Conservation (phyloP, 2,888 invertebrate species). For the Eupelmus urozonus region DNA sequence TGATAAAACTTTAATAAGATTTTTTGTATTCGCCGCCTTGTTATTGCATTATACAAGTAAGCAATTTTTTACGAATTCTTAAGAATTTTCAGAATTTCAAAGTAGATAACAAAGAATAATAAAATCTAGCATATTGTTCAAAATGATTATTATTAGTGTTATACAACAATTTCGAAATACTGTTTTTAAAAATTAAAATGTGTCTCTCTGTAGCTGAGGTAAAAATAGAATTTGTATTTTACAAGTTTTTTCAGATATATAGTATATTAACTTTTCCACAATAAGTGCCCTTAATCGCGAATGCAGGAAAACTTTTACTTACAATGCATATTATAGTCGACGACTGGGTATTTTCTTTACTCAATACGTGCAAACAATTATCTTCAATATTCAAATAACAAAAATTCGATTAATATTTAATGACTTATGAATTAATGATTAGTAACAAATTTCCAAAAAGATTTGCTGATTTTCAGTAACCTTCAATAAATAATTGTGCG, state of each 20-base stretch:
- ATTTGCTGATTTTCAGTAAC: no score
- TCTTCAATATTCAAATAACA: no score
- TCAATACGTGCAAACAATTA: neutral
- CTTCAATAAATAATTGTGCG: no score
- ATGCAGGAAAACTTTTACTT: constrained; percentile 14
- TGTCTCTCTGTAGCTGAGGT: neutral
- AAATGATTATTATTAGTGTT: no score
- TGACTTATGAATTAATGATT: no score
- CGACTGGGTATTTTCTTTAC: neutral
- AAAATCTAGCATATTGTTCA: no score
- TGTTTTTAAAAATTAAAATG: no score
- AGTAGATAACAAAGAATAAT: neutral
- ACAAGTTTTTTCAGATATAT: neutral
- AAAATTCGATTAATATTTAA: no score
- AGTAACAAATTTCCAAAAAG: no score
- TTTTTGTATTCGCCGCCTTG: constrained; percentile 25
- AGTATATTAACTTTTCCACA: constrained; percentile 23
- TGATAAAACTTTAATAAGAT: constrained; percentile 53
- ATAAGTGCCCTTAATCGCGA: constrained; percentile 48
- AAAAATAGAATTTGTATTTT: neutral
- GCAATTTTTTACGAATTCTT: constrained; percentile 31
- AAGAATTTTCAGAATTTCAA: constrained; percentile 45
- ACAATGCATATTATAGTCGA: neutral
- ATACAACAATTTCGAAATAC: no score
- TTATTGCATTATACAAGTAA: constrained; percentile 24